Conservation (phyloP, 2,797 vertebrate species). For the Pangasius sanitwongsei region DNA sequence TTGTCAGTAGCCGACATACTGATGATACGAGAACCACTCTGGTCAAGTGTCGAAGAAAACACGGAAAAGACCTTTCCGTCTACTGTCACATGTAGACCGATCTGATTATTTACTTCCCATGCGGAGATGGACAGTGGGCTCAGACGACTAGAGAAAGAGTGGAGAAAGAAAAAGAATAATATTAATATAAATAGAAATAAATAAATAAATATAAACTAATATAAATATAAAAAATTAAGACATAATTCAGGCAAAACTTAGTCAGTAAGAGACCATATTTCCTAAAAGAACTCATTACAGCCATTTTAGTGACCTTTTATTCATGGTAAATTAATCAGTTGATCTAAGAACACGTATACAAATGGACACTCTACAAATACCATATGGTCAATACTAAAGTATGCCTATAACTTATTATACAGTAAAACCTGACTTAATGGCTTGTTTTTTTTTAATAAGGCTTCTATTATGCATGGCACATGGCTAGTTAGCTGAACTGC, state of each 20-base stretch:
- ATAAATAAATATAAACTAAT: background rate
- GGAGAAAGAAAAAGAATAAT: background rate
- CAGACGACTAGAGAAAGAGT: constrained; percentile 72
- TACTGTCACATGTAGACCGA: constrained; percentile 86
- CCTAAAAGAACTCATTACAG: background rate
- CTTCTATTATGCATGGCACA: background rate
- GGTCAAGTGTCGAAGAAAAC: constrained; percentile 73
- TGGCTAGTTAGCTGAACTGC: background rate
- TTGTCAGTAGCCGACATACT: constrained; percentile 95
- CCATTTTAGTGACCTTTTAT: background rate
- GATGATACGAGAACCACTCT: constrained; percentile 71
- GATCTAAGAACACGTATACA: background rate
- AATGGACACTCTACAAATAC: background rate
- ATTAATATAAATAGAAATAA: background rate
- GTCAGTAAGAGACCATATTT: background rate
- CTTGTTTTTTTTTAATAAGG: background rate
- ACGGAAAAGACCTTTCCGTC: constrained; percentile 89
- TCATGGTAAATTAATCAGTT: background rate
- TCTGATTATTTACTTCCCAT: constrained; percentile 83
- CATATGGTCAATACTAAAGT: background rate
- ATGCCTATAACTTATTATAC: background rate
- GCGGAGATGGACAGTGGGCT: constrained; percentile 83
- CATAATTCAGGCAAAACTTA: background rate
- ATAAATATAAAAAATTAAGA: background rate
- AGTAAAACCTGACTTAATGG: background rate